Conservation (phyloP, 2,113 vertebrate species). For the Meleagris gallopavo region DNA sequence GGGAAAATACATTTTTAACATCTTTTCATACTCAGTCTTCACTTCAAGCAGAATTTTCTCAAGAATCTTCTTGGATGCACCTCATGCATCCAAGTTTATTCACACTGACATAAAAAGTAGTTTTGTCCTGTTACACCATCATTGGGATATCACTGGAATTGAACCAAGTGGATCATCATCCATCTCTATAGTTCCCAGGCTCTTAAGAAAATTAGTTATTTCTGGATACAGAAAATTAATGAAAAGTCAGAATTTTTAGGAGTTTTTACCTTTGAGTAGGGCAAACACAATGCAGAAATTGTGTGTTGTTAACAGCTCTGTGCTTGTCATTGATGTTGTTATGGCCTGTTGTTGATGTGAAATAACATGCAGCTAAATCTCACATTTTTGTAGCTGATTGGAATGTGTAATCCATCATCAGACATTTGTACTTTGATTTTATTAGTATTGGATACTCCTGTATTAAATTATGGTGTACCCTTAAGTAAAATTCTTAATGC, state of each 20-base stretch:
- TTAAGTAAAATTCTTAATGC: background rate
- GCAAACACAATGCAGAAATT: conserved; percentile 59
- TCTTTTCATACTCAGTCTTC: background rate
- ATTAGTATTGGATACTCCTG: conserved; percentile 53
- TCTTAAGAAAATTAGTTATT: conserved; percentile 18
- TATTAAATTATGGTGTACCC: conserved; percentile 41
- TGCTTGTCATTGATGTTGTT: conserved; percentile 53
- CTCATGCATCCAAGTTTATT: background rate
- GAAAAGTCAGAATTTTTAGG: conserved; percentile 29
- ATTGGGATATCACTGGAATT: background rate
- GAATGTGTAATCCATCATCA: conserved; percentile 59
- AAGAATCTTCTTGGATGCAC: background rate
- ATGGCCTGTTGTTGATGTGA: conserved; percentile 60
- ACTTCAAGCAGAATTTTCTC: background rate
- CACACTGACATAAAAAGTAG: background rate
- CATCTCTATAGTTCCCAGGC: background rate
- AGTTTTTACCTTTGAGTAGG: conserved; percentile 32
- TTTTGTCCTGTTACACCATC: background rate
- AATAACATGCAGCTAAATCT: conserved; percentile 60
- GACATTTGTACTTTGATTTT: conserved; percentile 67
- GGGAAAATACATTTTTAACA: background rate
- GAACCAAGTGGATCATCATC: background rate
- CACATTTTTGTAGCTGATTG: conserved; percentile 54
- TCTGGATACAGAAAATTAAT: conserved; percentile 53
- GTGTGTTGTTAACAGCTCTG: conserved; percentile 30